Evolutionary conservation across 2,113 vertebrate genomes (phyloP), one percentile per base, ranked within the genome.

Genomic region (Eulemur macaco): DNA sequence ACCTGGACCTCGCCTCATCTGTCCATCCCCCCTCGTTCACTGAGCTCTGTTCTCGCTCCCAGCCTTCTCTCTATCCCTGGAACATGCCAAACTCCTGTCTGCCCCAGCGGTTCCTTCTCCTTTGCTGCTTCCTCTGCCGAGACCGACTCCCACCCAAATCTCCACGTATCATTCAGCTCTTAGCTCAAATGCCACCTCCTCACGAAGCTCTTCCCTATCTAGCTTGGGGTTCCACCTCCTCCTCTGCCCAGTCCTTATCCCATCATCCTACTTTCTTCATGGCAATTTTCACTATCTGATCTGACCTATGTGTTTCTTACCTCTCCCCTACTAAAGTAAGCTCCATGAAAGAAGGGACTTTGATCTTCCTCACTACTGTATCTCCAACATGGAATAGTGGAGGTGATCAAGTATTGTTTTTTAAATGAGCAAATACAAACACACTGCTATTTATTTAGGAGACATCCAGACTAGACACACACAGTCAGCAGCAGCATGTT

Each of bases 401-500:
- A 54, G 52, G 60, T 1, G 1, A 71, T 88, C 85, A 73, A 71
- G 80, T 82, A 14, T 42, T 77, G 54, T 39, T 77, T 94, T 89
- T 76, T 29, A 91, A 90, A 66, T 54, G 76, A 85, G 78, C 77
- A 76, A 91, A 95, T 63, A 60, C 9, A 95, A 87, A 86, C 21
- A 74, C 25, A 76, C 63, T 82, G 73, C 73, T 54, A 31, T 23
- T 37, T 56, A 68, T 89, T 86, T 83, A 78, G 63, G 34, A 92
- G 34, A 37, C 7, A 45, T 23, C 29, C 68, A 92, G 42, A 58
- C 42, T 20, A 84, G 50, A 86, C 90, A 85, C 74, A 76, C 8
- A 78, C 39, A 60, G 54, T 37, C 39, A 34, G 56, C 7, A 60
- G 76, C 21, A 86, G 21, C 17, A 17, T 39, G 64, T 42, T 91